These are phyloP conservation scores for Ommatoiulus sabulosus DNA, from an alignment of 2,888 invertebrate genomes.

Conservation along the genomic window DNA sequence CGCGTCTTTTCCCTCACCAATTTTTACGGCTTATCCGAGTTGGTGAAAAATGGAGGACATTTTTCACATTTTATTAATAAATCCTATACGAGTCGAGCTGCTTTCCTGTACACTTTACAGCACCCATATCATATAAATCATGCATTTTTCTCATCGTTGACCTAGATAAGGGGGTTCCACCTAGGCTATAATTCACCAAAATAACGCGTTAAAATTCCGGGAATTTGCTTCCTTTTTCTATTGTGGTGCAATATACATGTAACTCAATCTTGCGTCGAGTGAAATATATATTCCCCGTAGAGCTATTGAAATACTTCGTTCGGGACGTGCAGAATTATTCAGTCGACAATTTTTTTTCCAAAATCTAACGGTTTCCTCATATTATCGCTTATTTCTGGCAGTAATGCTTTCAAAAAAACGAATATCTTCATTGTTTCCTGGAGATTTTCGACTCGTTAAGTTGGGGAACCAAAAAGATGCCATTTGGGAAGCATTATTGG, in stretches of 20 bases:
- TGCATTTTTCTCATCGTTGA: not conserved
- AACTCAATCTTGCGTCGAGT: not conserved
- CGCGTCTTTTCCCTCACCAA: not conserved
- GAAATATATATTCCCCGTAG: not conserved
- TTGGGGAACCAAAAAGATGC: not conserved
- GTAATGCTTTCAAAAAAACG: not conserved
- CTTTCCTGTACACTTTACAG: not conserved
- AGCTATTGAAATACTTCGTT: constrained; percentile 2
- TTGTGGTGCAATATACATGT: no score
- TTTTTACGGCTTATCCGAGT: not conserved
- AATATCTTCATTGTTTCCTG: constrained; percentile 16
- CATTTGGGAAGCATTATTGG: constrained; percentile 16
- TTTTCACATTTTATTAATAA: not conserved
- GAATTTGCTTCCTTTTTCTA: constrained; percentile 1
- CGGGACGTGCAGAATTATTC: not conserved
- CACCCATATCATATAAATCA: not conserved
- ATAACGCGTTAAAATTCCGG: constrained; percentile 7
- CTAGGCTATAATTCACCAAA: not conserved
- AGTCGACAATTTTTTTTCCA: not conserved
- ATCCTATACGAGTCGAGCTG: not conserved
- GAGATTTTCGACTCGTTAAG: not conserved
- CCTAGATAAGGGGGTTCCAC: not conserved
- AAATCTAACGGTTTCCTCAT: constrained; percentile 1
- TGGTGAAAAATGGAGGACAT: not conserved
- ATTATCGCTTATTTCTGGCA: not conserved